Evolutionary conservation across 2,888 invertebrate species (phyloP), one percentile per base, ranked within the genome.

Genomic region (Ennomos fuscantarius): DNA sequence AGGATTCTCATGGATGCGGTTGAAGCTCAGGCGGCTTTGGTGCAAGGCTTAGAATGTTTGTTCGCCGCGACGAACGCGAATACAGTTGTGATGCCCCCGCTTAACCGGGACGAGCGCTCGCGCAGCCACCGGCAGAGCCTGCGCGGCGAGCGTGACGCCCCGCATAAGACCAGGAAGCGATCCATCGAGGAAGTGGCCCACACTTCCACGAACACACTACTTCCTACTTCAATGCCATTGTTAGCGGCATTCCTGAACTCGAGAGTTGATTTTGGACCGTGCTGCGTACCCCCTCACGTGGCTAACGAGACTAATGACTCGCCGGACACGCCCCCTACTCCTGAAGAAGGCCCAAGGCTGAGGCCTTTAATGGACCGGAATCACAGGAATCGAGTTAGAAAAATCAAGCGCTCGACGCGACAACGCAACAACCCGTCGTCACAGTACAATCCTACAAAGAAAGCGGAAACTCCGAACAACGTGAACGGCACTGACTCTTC

Each of bases 201-300:
- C 93, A 95, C 88, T 79, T 94, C 89, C 84, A 95, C 91, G 62
- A 95, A 95, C 74, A 95, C 95, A 1, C 82, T 95, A 31, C 84
- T 95, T 45, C 94, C 94, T 0, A 94, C 93, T 24, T 93, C 94
- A 0, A 93, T 93, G 81, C 93, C 94, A 9, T 81, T 95, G 43
- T 74, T 95, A 40, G 94, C 95, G 2, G 94, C 95, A 2, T 94
- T 95, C 73, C 83, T 95, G 3, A 94, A 94, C 66, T 93, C 94
- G 0, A 89, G 94, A 48, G 89, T 93, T 33, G 94, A 95, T 55
- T 90, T 93, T 62, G 88, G 93, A 11, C 89, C 78, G 58, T 92
- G 86, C 39, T 91, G 90, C 66, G 73, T 87, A 35, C 84, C 89
- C 1, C 45, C 72, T 0, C 64, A 69, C n/a, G 72, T 65, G n/a